A percentile compares a stretch with the other conserved stretches of the same genome.
phyloP scores from a whole-genome alignment of 2,888 invertebrate genomes.

The Troilus luridus region DNA sequence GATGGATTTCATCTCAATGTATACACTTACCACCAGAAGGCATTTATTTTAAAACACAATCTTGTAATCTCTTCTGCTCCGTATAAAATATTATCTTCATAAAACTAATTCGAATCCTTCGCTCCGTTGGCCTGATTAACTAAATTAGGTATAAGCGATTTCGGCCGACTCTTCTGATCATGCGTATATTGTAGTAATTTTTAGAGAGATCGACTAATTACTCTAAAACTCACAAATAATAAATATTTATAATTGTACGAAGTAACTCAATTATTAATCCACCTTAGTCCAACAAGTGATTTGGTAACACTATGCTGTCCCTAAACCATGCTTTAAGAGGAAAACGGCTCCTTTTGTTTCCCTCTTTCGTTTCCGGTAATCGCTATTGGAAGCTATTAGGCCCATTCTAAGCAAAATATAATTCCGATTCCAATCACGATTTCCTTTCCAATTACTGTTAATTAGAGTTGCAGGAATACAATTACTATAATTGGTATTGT shows the following conservation, averaged over 20 bases:
- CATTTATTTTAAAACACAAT: background rate
- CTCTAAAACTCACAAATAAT: background rate
- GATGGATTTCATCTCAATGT: too few species aligned
- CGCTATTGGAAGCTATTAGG: background rate
- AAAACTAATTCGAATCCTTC: background rate
- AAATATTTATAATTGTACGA: background rate
- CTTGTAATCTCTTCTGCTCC: background rate
- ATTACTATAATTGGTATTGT: too few species aligned
- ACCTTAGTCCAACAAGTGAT: background rate
- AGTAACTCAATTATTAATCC: background rate
- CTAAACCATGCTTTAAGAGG: background rate
- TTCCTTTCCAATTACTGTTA: too few species aligned
- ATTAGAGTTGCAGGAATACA: too few species aligned
- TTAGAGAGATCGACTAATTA: background rate
- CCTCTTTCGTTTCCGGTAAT: background rate
- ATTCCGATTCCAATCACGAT: too few species aligned
- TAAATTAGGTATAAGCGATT: background rate
- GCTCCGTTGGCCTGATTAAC: background rate
- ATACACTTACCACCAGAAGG: too few species aligned
- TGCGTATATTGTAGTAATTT: conserved; percentile 25
- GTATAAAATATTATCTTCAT: background rate
- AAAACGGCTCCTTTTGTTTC: background rate
- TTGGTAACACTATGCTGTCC: background rate
- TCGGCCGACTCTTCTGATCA: background rate
- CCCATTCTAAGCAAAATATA: too few species aligned